Base-by-base conservation (phyloP, 2,888 invertebrate genomes). In the Adelognathus sp. region DNA sequence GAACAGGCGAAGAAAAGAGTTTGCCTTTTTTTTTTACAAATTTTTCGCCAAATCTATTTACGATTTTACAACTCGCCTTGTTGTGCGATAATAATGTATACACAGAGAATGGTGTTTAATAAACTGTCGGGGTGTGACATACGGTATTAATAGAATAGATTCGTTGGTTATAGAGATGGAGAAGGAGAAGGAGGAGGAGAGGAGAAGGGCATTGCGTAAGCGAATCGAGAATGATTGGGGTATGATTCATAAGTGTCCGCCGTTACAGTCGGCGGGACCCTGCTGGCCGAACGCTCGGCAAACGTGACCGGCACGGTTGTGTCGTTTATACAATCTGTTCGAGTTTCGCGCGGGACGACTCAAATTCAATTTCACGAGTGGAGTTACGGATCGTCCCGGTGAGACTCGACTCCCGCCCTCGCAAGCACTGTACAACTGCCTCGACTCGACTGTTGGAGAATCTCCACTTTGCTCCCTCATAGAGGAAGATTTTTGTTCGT, bases 201-300 rank as follows among this genome's bases (percentile, higher is more conserved):
- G 69, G 73, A 33, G 60, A 56, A 56, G 29, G 63, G 75, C 67
- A 82, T 82, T 82, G 79, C 75, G 76, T 82, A 82, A 82, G 80
- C 67, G 76, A 80, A 81, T 81, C 80, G 79, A 82, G 80, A 80
- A 82, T 82, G 80, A 82, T 82, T 82, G 81, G 79, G 80, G 80
- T 75, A 81, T 82, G 82, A 82, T 82, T 82, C 82, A 82, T 81
- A 80, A 82, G 75, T 75, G 77, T 70, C 69, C 67, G 52, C 64
- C 76, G 79, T 74, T n/a, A n/a, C n/a, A 79, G 79, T 80, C 70
- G n/a, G 52, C 75, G 77, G 66, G 72, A 64, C 29, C 58, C 39
- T 50, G 56, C 52, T 67, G 69, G 46, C 44, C 63, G 44, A 54
- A 31, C 29, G 27, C 61, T 21, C 24, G 46, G 46, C 46, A 46